Conservation (phyloP, 1,140 invertebrate species). For the Ceratitis capitata region DNA sequence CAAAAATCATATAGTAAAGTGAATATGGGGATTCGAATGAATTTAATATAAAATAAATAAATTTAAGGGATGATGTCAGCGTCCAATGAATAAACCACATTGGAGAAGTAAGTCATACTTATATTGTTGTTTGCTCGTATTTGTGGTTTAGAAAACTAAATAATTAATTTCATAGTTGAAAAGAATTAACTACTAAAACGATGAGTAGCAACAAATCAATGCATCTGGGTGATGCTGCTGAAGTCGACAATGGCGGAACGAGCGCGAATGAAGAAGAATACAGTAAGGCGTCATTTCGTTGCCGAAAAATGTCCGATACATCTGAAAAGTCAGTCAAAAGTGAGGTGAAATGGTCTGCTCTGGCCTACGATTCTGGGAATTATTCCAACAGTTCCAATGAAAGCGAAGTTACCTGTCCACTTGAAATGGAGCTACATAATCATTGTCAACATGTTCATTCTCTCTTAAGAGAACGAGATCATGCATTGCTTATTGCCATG, state of each 20-base stretch:
- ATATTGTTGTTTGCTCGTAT: neutral
- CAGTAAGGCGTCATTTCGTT: neutral
- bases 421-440: neutral
- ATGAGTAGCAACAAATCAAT: neutral
- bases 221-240: neutral
- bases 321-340: neutral
- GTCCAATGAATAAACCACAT: neutral
- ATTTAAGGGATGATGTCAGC: neutral
- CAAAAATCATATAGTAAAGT: neutral
- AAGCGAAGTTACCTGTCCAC: neutral
- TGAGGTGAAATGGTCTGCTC: neutral
- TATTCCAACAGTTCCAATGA: neutral
- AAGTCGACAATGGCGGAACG: too few species aligned
- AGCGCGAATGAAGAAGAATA: neutral
- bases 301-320: neutral
- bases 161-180: neutral
- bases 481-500: slow-evolving; percentile 49
- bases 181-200: neutral
- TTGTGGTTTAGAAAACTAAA: neutral
- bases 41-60: neutral
- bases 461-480: neutral
- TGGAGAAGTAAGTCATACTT: neutral
- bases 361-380: slow-evolving; percentile 9
- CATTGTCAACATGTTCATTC: neutral
- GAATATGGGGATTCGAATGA: neutral